Evolutionary conservation across 2,113 vertebrate genomes (phyloP).

Genomic region (Lagopus muta): DNA sequence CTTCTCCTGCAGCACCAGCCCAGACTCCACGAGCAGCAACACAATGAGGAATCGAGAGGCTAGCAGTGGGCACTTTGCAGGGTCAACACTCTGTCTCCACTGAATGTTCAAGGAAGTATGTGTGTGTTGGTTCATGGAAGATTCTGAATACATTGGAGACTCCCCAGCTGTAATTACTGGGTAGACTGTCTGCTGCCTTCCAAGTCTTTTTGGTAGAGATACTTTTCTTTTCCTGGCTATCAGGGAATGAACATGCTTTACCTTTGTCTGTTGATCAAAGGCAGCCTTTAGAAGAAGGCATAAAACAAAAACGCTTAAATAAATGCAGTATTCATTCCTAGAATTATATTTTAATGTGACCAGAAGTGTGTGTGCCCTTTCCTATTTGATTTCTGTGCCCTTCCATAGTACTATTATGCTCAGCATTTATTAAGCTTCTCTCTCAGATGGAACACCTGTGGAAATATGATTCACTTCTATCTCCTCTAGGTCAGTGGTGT

Average conservation of each 20-base stretch:
- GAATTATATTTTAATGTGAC: neutral
- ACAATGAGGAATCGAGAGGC: neutral
- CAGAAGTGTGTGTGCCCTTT: neutral
- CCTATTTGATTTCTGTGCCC: neutral
- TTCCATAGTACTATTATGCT: rapidly evolving
- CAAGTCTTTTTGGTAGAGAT: neutral
- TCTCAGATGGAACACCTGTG: neutral
- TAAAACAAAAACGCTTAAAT: neutral
- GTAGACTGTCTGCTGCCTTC: neutral
- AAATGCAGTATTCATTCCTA: neutral
- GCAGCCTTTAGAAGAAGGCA: neutral
- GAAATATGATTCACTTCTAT: neutral
- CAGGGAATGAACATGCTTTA: neutral
- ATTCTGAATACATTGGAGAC: neutral
- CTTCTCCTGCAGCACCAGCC: neutral
- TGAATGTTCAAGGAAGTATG: neutral
- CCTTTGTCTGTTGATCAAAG: neutral
- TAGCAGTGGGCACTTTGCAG: neutral
- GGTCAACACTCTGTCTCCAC: neutral
- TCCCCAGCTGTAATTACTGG: neutral
- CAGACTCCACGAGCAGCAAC: neutral
- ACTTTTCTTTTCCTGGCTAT: neutral
- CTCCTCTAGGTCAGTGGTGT: neutral
- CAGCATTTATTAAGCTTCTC: neutral
- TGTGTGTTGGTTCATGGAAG: neutral